Evolutionary conservation across 2,113 vertebrate species (phyloP).

Genomic region (Carassius carassius): DNA sequence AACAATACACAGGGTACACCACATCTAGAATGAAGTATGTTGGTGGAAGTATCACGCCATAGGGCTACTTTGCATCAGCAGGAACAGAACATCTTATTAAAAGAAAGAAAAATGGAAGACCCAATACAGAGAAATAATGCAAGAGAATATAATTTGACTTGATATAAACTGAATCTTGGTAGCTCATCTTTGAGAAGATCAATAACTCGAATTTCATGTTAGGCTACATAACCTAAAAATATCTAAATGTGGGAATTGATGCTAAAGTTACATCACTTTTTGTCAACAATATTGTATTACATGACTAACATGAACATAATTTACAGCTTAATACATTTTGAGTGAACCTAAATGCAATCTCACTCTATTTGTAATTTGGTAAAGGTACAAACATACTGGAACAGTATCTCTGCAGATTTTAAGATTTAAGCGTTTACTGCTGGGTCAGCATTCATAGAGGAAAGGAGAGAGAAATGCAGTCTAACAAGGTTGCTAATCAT

Average conservation of each 20-base stretch:
- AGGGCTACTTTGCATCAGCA: conserved; percentile 16
- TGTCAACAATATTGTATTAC: too few relatives aligned
- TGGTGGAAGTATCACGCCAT: background rate
- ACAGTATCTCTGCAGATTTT: background rate
- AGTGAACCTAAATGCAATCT: background rate
- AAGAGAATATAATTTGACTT: background rate
- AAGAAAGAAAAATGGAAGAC: background rate
- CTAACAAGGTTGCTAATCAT: background rate
- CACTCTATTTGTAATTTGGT: background rate
- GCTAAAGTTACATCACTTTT: background rate
- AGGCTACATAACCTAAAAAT: background rate
- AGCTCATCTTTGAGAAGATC: background rate
- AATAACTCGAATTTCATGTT: background rate
- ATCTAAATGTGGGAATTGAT: background rate
- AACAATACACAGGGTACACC: background rate
- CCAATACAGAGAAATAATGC: background rate
- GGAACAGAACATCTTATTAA: conserved; percentile 16
- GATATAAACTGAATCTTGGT: background rate
- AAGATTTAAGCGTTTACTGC: background rate
- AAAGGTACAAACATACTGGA: background rate
- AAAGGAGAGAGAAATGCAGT: background rate
- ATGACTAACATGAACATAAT: too few relatives aligned
- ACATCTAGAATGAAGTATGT: background rate
- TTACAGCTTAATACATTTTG: background rate
- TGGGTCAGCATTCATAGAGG: background rate